Percentiles rank a stretch among this genome's conserved stretches.
Evolutionary conservation across 2,797 vertebrate genomes (phyloP).

Genomic region (Sus cebifrons): DNA sequence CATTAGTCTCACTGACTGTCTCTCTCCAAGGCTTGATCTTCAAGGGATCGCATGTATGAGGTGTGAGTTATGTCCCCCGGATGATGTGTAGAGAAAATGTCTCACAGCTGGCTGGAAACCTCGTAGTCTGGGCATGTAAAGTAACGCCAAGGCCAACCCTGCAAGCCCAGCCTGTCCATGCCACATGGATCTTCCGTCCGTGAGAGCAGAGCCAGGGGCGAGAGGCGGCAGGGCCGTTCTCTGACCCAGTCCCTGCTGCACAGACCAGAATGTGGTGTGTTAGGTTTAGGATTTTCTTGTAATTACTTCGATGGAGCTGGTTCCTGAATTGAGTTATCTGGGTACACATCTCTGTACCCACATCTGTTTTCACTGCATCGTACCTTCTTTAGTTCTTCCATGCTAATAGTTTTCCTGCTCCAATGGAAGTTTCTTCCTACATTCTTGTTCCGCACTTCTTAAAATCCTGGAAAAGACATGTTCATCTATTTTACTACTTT

Average conservation of each 20-base stretch:
- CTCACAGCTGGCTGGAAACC: conserved; percentile 44
- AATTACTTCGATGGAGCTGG: background rate
- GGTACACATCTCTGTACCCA: background rate
- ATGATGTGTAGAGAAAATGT: conserved; percentile 65
- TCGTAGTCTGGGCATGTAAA: background rate
- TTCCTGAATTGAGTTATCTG: background rate
- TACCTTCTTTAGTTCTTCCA: background rate
- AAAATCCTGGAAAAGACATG: background rate
- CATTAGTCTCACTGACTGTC: conserved; percentile 57
- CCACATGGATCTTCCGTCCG: background rate
- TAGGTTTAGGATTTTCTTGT: background rate
- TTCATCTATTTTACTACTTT: background rate
- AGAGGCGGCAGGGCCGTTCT: accelerated
- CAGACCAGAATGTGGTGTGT: background rate
- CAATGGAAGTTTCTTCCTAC: background rate
- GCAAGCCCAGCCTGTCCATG: accelerated
- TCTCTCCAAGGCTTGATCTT: conserved; percentile 79
- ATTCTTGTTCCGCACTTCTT: background rate
- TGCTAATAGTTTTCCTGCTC: background rate
- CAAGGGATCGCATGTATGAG: conserved; percentile 69
- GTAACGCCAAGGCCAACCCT: accelerated
- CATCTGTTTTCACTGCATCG: background rate
- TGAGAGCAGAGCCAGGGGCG: accelerated
- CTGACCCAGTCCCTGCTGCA: no score
- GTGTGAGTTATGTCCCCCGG: conserved; percentile 36